Evolutionary conservation across 2,888 invertebrate genomes (phyloP), one percentile per base, ranked within the genome.

Genomic region (Caenorhabditis angaria): DNA sequence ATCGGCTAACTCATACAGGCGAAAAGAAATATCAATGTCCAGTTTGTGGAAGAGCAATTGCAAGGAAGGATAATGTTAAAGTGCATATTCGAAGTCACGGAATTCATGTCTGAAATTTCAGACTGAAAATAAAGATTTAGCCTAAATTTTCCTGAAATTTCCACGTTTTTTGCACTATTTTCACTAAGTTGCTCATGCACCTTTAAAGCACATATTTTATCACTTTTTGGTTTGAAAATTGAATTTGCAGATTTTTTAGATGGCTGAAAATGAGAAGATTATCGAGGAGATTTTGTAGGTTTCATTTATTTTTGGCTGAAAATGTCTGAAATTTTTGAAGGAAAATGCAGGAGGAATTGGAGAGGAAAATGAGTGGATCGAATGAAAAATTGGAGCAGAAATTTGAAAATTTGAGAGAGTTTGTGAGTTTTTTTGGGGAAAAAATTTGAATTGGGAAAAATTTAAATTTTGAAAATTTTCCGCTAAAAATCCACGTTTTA

Each of bases 21-120:
- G 82, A 82, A 41, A 84, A 84, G 71, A 80, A 79, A 29, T 80
- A 77, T 60, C 67, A 69, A 55, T 84, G 84, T 73, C 81, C 82
- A n/a, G 82, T 84, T 61, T 84, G 84, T 64, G 81, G 81, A 6
- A 58, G 82, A n/a, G 69, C 70, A 8, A 84, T 84, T 25, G 79
- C 83, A 18, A 55, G 84, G 6, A 81, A 83, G 50, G 84, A 84
- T 76, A 84, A 84, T 66, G 81, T 82, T 3, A 81, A 82, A 58
- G 80, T 79, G 41, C 83, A 83, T 67, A 73, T 83, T 47, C 64
- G 73, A n/a, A 73, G 73, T 25, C 73, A 73, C 63, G 73, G 73
- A 57, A 65, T 73, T 54, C 25, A 54, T 27, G 5, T 54, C 5
- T 54, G 27, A 14, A 14, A 24, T 27, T 27, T 54, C 14, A 14